Base-by-base conservation (phyloP, 2,797 vertebrate species). In the Pseudotriccus pelzelni region DNA sequence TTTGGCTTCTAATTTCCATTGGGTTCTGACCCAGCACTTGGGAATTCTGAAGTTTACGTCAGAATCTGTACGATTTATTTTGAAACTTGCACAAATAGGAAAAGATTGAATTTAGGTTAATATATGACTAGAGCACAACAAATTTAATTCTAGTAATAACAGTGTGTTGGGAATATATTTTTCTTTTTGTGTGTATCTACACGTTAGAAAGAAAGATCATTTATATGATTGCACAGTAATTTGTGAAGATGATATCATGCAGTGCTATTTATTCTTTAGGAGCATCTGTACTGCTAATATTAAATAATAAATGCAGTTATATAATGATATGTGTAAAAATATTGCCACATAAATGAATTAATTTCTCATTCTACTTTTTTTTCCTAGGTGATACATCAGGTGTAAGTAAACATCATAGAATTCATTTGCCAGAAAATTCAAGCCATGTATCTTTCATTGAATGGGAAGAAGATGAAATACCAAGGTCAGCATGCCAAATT, bases 401-500 rank as follows among this genome's bases (percentile, higher is more conserved):
- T 97, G 72, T 60, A 77, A 92, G 72, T 95, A 97, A 96, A 83
- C 79, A 10, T 77, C 94, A 88, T 14, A 98, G 97, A 94, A 91
- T 96, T 87, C 77, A 34, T 59, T 97, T 98, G 56, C 96, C 97
- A 80, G 97, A 98, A 97, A 98, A 98, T 97, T 97, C 97, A 84
- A 89, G 98, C 82, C 97, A 97, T 4, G 95, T 97, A 47, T 98
- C 98, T 16, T 98, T 98, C 60, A 97, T 79, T 91, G 98, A 96
- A 82, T 99, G 99, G 99, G 98, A 99, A 87, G 98, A 99, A 96
- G 98, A 98, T 66, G 96, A 98, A 92, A 98, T 99, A 96, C 99
- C 99, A 96, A 98, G 99, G 99, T 99, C 88, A 98, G 98, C 64
- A 72, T 75, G 44, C 11, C 37, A 66, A 11, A 56, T 50, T 83